These are phyloP conservation scores for Pharmacophagus antenor DNA, from an alignment of 2,888 invertebrate genomes.

Conservation along the genomic window DNA sequence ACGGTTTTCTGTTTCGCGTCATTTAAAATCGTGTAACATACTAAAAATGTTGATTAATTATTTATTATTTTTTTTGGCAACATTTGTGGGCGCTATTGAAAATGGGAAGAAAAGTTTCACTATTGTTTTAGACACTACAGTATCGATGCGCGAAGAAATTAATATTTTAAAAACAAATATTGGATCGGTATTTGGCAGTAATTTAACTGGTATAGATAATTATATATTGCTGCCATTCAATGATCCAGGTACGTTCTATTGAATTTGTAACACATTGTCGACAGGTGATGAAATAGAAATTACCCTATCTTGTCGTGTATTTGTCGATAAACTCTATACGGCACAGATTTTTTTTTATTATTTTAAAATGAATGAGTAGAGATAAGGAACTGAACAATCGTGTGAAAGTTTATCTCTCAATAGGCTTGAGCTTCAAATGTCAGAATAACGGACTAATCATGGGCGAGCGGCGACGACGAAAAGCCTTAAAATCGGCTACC, in stretches of 20 bases:
- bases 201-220: constrained; percentile 12
- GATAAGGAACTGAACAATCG: too few relatives aligned
- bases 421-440: too few relatives aligned
- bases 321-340: not conserved
- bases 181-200: constrained; percentile 2
- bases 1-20: not conserved
- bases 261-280: not conserved
- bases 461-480: too few relatives aligned
- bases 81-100: not conserved
- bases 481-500: too few relatives aligned
- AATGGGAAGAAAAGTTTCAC: constrained; percentile 18
- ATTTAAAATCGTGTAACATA: constrained; percentile 5
- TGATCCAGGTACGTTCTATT: constrained; percentile 20
- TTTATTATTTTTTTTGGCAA: not conserved
- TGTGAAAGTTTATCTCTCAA: too few relatives aligned
- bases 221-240: constrained; percentile 23
- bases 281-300: too few relatives aligned
- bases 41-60: constrained; percentile 7
- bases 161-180: constrained; percentile 17
- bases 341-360: too few relatives aligned
- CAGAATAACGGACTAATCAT: too few relatives aligned
- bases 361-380: too few relatives aligned
- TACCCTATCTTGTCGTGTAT: not conserved
- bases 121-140: constrained; percentile 20
- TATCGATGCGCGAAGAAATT: constrained; percentile 22